Percentiles rank a stretch among this genome's conserved stretches.
phyloP scores from a whole-genome alignment of 2,888 invertebrate genomes.

The Agrotis segetum region DNA sequence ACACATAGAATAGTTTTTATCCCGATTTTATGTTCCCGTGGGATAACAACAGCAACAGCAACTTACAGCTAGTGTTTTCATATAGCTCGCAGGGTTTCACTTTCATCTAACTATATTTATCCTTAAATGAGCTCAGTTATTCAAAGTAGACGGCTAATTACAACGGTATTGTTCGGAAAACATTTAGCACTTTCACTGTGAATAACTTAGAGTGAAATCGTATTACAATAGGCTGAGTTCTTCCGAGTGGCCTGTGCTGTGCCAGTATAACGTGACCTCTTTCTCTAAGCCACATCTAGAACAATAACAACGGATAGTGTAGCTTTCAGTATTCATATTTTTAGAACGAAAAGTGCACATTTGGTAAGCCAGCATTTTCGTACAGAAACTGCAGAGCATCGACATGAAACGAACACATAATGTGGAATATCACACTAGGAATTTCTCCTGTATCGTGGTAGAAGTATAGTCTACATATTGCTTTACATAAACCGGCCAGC shows the following conservation, averaged over 20 bases:
- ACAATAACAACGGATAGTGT: conserved; percentile 1
- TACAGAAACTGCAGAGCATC: not conserved
- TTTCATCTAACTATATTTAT: conserved; percentile 31
- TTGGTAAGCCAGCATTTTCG: not conserved
- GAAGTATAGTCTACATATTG: not conserved
- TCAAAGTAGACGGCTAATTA: conserved; percentile 60
- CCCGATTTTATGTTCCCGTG: no score
- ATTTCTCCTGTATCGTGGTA: no score
- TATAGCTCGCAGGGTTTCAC: conserved; percentile 25
- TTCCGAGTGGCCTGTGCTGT: conserved; percentile 69
- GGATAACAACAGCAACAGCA: no score
- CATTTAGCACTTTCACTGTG: conserved; percentile 81
- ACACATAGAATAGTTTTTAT: no score
- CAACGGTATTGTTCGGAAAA: conserved; percentile 75
- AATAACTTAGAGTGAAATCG: conserved; percentile 81
- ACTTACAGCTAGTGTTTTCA: conserved; percentile 6
- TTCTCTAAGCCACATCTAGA: conserved; percentile 26
- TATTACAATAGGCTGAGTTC: conserved; percentile 77
- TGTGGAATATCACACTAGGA: no score
- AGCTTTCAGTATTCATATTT: not conserved
- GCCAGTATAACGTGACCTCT: conserved; percentile 71
- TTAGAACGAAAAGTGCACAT: not conserved
- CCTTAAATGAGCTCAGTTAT: conserved; percentile 48
- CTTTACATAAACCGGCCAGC: not conserved
- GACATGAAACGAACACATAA: not conserved